A percentile compares a stretch with the other conserved stretches of the same genome.
phyloP scores from a whole-genome alignment of 2,797 vertebrate species.

The Hippoglossus hippoglossus region DNA sequence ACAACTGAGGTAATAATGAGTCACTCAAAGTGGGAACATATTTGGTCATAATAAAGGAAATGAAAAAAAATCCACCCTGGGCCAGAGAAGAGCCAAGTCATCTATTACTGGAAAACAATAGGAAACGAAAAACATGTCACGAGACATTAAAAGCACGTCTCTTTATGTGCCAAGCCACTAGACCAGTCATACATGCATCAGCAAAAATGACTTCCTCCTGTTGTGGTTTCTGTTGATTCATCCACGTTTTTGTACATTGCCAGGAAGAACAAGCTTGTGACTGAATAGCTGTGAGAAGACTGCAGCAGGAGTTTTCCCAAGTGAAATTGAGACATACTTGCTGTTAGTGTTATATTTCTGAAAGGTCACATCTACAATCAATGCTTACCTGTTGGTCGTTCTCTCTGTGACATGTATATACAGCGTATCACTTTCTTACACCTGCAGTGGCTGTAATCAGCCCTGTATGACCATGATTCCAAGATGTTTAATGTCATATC shows the following conservation, averaged over 20 bases:
- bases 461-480: background rate
- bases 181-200: slow-evolving; percentile 9
- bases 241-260: background rate
- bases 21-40: too few relatives aligned
- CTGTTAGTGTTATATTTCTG: background rate
- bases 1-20: too few relatives aligned
- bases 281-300: background rate
- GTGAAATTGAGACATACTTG: background rate
- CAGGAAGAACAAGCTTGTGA: background rate
- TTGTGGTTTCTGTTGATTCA: slow-evolving; percentile 27
- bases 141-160: background rate
- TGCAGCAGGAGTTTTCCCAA: background rate
- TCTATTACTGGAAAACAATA: background rate
- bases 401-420: background rate
- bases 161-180: background rate
- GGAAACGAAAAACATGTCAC: background rate
- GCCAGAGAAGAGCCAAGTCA: background rate
- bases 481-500: too few relatives aligned
- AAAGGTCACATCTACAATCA: background rate
- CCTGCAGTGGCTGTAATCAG: background rate
- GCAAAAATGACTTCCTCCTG: slow-evolving; percentile 4
- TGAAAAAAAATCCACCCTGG: background rate
- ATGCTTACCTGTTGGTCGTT: background rate
- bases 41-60: background rate
- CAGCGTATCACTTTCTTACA: background rate